Evolutionary conservation across 2,888 invertebrate genomes (phyloP), one percentile per base, ranked within the genome.

Genomic region (Nephrocerus scutellatus): DNA sequence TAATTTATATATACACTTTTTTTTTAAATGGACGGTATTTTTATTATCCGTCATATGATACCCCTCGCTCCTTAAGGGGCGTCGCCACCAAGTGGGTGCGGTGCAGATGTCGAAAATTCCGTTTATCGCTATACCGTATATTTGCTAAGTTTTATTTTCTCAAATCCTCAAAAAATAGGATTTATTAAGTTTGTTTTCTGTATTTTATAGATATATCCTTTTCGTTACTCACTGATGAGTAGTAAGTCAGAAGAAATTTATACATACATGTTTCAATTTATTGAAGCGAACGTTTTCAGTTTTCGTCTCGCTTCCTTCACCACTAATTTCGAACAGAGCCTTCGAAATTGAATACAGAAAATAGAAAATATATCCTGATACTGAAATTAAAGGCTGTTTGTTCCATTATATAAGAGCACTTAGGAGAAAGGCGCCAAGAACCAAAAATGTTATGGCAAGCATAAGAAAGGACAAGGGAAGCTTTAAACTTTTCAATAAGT

Each of bases 351-450:
- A n/a, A n/a, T n/a, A n/a, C n/a, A n/a, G n/a, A n/a, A n/a, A n/a
- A n/a, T n/a, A n/a, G n/a, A n/a, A n/a, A n/a, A n/a, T n/a, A n/a
- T 30, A 30, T 30, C 18, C 30, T 30, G 30, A 13, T 30, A 20
- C 30, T 30, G 2, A 30, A 4, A 30, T 30, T 30, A 34, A 19
- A 6, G 25, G 22, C 21, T 36, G 30, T 8, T 30, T 21, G 22
- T 36, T 36, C 16, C 29, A 36, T 12, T 34, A 25, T 4, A 26
- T 26, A 34, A 26, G 34, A 19, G 34, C 34, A 34, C 34, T 34
- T 12, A 25, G 19, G 8, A 34, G 26, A 25, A 26, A 19, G 26
- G 34, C 34, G 9, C 26, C 19, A 6, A 18, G n/a, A 26, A 25
- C 9, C 3, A 16, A 25, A 34, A 23, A 26, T 25, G 25, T 25